A percentile compares a stretch with the other conserved stretches of the same genome.
phyloP scores from a whole-genome alignment of 2,113 vertebrate species.

The Oryzias melastigma region DNA sequence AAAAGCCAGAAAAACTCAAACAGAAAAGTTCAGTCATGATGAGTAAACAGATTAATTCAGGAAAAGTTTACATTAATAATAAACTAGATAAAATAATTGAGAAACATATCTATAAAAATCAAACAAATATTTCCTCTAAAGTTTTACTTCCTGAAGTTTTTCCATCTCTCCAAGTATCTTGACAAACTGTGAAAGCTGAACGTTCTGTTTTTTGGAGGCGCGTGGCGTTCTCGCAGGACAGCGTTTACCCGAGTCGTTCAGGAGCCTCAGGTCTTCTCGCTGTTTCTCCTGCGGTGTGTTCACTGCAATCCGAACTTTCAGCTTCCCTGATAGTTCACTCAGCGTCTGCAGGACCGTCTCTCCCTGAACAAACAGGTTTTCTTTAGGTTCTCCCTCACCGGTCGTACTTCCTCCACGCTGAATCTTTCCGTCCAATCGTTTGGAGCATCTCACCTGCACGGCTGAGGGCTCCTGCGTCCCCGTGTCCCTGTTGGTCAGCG shows the following conservation, averaged over 20 bases:
- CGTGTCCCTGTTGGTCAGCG: slow-evolving; percentile 86
- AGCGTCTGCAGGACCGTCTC: slow-evolving; percentile 80
- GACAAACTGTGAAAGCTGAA: too few species aligned
- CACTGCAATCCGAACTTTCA: slow-evolving; percentile 81
- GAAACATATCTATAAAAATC: not conserved
- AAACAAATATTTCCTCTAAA: not conserved
- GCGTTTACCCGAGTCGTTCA: slow-evolving; percentile 78
- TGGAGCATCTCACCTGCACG: slow-evolving; percentile 69
- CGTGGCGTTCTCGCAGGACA: slow-evolving; percentile 1
- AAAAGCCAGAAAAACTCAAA: too few species aligned
- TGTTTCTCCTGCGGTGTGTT: slow-evolving; percentile 58
- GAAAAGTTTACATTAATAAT: too few species aligned
- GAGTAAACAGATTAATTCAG: too few species aligned
- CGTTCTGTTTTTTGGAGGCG: not conserved
- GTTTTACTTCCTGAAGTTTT: too few species aligned
- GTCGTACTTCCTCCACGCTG: too few species aligned
- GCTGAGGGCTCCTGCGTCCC: slow-evolving; percentile 80
- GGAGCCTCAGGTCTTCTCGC: slow-evolving; percentile 68
- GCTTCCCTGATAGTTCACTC: slow-evolving; percentile 63
- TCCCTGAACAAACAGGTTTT: slow-evolving; percentile 67
- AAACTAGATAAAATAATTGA: too few species aligned
- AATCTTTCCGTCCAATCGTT: too few species aligned
- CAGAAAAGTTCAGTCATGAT: too few species aligned
- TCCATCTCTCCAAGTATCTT: too few species aligned
- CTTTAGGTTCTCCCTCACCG: too few species aligned